Conservation (phyloP, 2,797 vertebrate genomes). For the Paratrypauchen microcephalus region DNA sequence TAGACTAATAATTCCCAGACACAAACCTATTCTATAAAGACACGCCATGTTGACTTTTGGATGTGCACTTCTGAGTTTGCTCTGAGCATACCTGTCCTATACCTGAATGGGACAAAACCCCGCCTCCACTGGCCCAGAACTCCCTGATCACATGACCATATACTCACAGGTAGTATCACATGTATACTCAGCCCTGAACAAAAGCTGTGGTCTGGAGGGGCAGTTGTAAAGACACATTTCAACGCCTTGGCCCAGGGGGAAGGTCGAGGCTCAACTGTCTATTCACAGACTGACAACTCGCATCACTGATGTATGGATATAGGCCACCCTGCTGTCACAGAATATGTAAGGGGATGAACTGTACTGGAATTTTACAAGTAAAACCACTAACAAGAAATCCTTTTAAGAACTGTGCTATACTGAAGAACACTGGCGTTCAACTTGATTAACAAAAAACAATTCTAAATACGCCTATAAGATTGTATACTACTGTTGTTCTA, state of each 20-base stretch:
- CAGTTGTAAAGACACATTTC: constrained; percentile 18
- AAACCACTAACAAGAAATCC: not conserved
- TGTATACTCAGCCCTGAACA: constrained; percentile 39
- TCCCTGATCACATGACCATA: constrained; percentile 8
- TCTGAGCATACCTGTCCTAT: constrained; percentile 8
- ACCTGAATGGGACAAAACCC: constrained; percentile 26
- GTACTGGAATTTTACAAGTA: not conserved
- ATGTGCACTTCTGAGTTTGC: not conserved
- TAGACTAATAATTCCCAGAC: constrained; percentile 30
- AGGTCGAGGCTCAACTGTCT: constrained; percentile 36
- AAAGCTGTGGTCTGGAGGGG: constrained; percentile 13
- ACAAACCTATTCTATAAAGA: constrained; percentile 43
- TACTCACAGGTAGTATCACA: constrained; percentile 20
- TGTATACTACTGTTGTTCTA: no score
- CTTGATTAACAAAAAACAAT: no score
- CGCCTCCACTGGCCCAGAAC: constrained; percentile 31
- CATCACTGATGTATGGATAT: constrained; percentile 13
- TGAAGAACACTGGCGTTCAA: no score
- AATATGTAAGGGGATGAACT: constrained; percentile 1
- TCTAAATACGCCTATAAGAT: no score
- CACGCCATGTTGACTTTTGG: constrained; percentile 43
- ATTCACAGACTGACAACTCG: constrained; percentile 41
- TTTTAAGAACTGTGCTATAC: no score
- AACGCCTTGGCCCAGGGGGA: constrained; percentile 46
- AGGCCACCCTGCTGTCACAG: constrained; percentile 7